phyloP scores from a whole-genome alignment of 2,113 vertebrate genomes.

The Tricholaema leucomelas region DNA sequence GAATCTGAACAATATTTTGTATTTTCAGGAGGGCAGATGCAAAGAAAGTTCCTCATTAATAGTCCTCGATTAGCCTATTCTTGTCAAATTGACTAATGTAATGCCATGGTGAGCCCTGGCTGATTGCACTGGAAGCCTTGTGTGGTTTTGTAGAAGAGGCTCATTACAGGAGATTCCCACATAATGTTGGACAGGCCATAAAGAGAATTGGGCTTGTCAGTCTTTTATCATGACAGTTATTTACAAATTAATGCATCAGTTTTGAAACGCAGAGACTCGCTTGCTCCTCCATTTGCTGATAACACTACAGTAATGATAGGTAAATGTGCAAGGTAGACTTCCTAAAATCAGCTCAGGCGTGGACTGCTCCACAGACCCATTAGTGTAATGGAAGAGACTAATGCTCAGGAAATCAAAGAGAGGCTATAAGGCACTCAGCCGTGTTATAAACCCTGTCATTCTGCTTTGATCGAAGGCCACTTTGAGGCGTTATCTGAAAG shows the following conservation, averaged over 20 bases:
- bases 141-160: slow-evolving; percentile 53
- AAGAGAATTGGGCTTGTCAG: slow-evolving; percentile 65
- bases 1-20: slow-evolving; percentile 17
- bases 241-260: slow-evolving; percentile 62
- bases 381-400: background rate
- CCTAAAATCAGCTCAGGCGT: background rate
- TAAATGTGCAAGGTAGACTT: slow-evolving; percentile 7
- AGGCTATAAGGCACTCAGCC: background rate
- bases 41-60: slow-evolving; percentile 55
- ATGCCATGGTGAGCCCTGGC: slow-evolving; percentile 45
- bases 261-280: background rate
- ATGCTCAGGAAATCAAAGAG: background rate
- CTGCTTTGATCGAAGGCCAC: background rate
- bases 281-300: slow-evolving; percentile 53
- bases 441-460: background rate
- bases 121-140: slow-evolving; percentile 64
- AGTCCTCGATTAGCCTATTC: slow-evolving; percentile 50
- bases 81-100: slow-evolving; percentile 74
- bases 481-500: background rate
- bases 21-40: slow-evolving; percentile 38
- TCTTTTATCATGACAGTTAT: slow-evolving; percentile 57
- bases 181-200: slow-evolving; percentile 50
- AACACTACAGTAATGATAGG: background rate
- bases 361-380: background rate
- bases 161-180: slow-evolving; percentile 70